A percentile compares a stretch with the other conserved stretches of the same genome.
Conservation (phyloP, 2,113 vertebrate species). For the Toxotes jaculatrix region DNA sequence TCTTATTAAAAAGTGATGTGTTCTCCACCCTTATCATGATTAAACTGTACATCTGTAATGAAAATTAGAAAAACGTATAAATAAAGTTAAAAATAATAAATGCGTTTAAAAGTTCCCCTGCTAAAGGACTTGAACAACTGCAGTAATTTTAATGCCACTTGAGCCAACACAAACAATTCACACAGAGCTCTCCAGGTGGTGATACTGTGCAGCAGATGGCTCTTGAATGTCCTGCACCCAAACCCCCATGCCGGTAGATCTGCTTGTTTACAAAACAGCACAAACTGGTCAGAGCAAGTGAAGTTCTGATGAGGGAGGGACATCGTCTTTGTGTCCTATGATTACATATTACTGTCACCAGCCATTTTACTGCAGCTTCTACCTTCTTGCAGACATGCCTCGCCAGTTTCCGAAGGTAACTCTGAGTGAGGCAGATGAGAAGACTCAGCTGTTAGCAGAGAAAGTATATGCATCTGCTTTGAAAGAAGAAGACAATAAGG, state of each 20-base stretch:
- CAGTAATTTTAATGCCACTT: background rate
- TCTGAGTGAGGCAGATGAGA: slow-evolving; percentile 90
- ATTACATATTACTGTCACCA: background rate
- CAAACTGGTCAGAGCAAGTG: slow-evolving; percentile 6
- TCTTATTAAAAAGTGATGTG: too few species aligned
- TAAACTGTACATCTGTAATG: too few species aligned
- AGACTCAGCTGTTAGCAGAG: slow-evolving; percentile 90
- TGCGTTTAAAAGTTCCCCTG: too few species aligned
- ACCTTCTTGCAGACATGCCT: slow-evolving; percentile 85
- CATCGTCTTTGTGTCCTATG: background rate
- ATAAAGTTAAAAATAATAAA: too few species aligned
- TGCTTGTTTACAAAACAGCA: slow-evolving; percentile 61
- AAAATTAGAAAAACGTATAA: too few species aligned
- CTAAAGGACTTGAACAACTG: background rate
- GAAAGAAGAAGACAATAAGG: slow-evolving; percentile 92
- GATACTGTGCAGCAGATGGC: slow-evolving; percentile 14
- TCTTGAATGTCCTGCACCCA: slow-evolving; percentile 2
- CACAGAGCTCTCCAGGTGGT: slow-evolving; percentile 21
- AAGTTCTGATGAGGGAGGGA: background rate
- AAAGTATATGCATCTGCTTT: slow-evolving; percentile 93
- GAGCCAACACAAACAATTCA: slow-evolving; percentile 10
- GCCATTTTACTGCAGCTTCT: slow-evolving; percentile 28
- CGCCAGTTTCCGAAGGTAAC: slow-evolving; percentile 92
- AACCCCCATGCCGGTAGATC: slow-evolving; percentile 13
- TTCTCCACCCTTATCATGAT: too few species aligned